Conservation (phyloP, 2,888 invertebrate species). For the Cryptocephalus moraei region DNA sequence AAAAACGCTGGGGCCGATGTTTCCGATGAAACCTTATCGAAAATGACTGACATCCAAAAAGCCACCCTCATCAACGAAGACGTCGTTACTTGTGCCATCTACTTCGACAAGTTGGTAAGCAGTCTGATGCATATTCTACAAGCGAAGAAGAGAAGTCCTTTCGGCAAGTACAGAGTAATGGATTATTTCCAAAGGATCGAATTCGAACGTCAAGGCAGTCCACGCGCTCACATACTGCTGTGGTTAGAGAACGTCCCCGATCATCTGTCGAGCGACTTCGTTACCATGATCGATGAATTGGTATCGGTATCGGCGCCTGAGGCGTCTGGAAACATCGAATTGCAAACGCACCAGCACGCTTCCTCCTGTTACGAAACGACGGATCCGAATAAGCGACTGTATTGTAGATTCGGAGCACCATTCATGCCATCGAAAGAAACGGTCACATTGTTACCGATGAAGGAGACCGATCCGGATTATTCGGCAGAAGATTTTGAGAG, state of each 20-base stretch:
- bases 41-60: slow-evolving; percentile 7
- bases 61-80: slow-evolving; percentile 7
- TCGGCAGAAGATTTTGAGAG: not conserved
- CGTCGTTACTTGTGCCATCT: slow-evolving; percentile 13
- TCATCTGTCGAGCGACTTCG: slow-evolving; percentile 14
- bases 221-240: slow-evolving; percentile 22
- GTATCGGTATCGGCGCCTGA: slow-evolving; percentile 19
- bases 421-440: slow-evolving; percentile 22
- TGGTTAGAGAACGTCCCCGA: slow-evolving; percentile 30
- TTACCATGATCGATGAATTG: slow-evolving; percentile 20
- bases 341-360: slow-evolving; percentile 24
- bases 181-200: slow-evolving; percentile 29
- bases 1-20: not conserved
- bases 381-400: slow-evolving; percentile 2
- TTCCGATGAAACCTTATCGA: slow-evolving; percentile 8
- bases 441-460: slow-evolving; percentile 18
- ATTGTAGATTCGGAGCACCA: slow-evolving; percentile 25
- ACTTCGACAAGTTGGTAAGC: slow-evolving; percentile 27
- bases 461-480: slow-evolving; percentile 8
- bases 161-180: slow-evolving; percentile 22
- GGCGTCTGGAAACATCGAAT: slow-evolving; percentile 19
- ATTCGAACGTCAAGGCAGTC: slow-evolving; percentile 30
- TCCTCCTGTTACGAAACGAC: slow-evolving; percentile 23
- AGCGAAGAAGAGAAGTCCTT: slow-evolving; percentile 23
- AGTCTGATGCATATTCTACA: slow-evolving; percentile 18